A percentile compares a stretch with the other conserved stretches of the same genome.
Conservation (phyloP, 2,113 vertebrate species). For the Erinaceus europaeus region DNA sequence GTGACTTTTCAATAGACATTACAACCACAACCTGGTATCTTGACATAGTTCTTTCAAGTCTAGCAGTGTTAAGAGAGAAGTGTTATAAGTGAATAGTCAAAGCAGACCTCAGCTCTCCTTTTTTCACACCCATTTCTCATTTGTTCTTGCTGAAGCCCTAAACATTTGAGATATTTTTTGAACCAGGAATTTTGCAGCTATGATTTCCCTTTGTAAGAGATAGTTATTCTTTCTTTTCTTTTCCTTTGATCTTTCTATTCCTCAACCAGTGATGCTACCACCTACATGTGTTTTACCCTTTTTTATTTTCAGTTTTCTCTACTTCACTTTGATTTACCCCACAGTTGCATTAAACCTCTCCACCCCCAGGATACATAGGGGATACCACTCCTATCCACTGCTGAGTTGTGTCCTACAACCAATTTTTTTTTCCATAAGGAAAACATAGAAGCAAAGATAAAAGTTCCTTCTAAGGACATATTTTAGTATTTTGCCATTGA, state of each 20-base stretch:
- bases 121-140: neutral
- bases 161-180: neutral
- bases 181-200: neutral
- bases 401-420: neutral
- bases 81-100: neutral
- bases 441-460: neutral
- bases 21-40: too few relatives aligned
- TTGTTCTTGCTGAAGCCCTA: neutral
- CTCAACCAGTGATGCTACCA: rapidly evolving
- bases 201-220: neutral
- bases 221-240: neutral
- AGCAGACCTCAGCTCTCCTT: neutral
- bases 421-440: neutral
- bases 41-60: too few relatives aligned
- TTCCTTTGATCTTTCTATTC: neutral
- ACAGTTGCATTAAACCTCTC: neutral
- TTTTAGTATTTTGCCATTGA: neutral
- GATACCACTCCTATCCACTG: neutral
- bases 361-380: neutral
- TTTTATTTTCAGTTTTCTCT: neutral
- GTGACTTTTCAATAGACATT: neutral
- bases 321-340: neutral
- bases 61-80: neutral
- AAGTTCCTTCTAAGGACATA: neutral
- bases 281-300: neutral